Percentiles rank a stretch among this genome's conserved stretches.
Conservation (phyloP, 2,888 invertebrate genomes). For the Lochmaea crataegi region DNA sequence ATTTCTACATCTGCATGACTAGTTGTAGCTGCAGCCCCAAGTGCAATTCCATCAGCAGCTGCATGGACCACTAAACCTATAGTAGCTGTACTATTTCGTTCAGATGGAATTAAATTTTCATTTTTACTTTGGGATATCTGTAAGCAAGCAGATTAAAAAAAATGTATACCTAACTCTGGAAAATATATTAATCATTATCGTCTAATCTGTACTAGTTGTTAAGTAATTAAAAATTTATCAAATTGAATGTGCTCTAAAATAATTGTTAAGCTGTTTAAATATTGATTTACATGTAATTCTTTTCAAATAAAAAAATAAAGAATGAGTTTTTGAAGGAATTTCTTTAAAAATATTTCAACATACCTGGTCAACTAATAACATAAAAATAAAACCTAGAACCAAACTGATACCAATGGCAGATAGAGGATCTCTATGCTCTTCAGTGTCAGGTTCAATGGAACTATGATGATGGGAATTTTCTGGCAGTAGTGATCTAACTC, state of each 20-base stretch:
- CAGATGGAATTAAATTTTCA: slow-evolving; percentile 72
- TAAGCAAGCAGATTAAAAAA: slow-evolving; percentile 31
- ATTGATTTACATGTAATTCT: too few relatives aligned
- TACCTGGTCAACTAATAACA: slow-evolving; percentile 94
- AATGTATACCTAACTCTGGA: not conserved
- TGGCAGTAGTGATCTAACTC: slow-evolving; percentile 81
- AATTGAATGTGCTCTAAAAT: too few relatives aligned
- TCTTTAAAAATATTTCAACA: not conserved
- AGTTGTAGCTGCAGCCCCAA: slow-evolving; percentile 98
- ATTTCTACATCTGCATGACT: slow-evolving; percentile 96
- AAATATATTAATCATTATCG: too few relatives aligned
- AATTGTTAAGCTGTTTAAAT: too few relatives aligned
- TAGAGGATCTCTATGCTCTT: slow-evolving; percentile 72
- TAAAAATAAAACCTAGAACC: slow-evolving; percentile 96
- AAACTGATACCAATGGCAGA: slow-evolving; percentile 91
- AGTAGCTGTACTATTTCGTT: slow-evolving; percentile 91
- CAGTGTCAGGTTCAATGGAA: slow-evolving; percentile 62
- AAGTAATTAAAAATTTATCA: too few relatives aligned
- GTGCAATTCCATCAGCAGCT: slow-evolving; percentile 96
- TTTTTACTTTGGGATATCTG: slow-evolving; percentile 68
- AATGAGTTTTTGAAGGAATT: too few relatives aligned
- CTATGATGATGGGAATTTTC: slow-evolving; percentile 51
- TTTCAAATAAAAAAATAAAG: too few relatives aligned
- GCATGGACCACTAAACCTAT: slow-evolving; percentile 98
- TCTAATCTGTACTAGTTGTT: too few relatives aligned